Evolutionary conservation across 2,113 vertebrate genomes (phyloP), one percentile per base, ranked within the genome.

Genomic region (Mus pahari): DNA sequence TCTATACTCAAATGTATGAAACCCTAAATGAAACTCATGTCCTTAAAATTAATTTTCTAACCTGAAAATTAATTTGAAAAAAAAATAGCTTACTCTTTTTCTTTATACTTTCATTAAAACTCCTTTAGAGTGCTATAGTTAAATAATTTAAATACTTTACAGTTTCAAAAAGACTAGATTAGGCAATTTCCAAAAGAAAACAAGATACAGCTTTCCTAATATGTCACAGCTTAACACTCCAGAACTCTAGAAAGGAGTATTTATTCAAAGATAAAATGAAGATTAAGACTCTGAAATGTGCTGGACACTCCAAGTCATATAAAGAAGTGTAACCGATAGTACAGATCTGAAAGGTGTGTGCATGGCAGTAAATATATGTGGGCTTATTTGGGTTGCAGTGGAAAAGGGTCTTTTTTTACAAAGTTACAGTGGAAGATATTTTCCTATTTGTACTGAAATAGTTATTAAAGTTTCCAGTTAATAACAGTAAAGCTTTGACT

Each of bases 121-220:
- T 83, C 36, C n/a, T 93, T 73, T 90, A n/a, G 77, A 26, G 45
- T 97, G 62, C 78, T 82, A 3, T 55, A 89, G 26, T 95, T 95
- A 94, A 92, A 86, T 95, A 95, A 64, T 77, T 93, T 91, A 95
- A 89, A 60, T 90, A 26, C 55, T 97, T 96, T 79, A 93, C 36
- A 55, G 50, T 94, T 97, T 96, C 81, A 89, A 39, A 90, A 95
- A 92, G 70, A 83, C 36, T n/a, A 95, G 33, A 70, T 95, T 90
- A 96, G 62, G 31, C 93, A 89, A 55, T 90, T 94, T 75, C 68
- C 36, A 93, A 96, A 96, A 95, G n/a, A 92, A 93, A 96, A 84
- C 14, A 86, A 62, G 14, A 58, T 82, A 68, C 31, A 24, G 13
- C 14, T 90, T 97, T 96, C 58, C 84, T 96, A 92, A 94, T 93